These are phyloP conservation scores for Linnaemya vulpina DNA, from an alignment of 2,888 invertebrate species.

Conservation along the genomic window DNA sequence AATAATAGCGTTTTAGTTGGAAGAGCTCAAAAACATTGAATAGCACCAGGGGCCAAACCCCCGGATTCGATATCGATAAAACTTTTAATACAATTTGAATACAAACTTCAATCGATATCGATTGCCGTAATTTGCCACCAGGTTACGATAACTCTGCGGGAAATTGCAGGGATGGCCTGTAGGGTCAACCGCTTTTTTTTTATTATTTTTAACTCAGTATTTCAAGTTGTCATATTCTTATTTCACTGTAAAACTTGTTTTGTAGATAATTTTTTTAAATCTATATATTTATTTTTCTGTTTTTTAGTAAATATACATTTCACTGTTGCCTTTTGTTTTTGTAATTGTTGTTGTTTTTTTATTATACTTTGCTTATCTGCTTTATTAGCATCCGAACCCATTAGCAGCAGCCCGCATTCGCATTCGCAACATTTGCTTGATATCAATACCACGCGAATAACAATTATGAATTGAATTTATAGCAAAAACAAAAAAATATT, in stretches of 20 bases:
- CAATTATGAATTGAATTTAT: constrained; percentile 53
- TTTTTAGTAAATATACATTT: constrained; percentile 21
- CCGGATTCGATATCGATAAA: no score
- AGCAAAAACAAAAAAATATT: constrained; percentile 11
- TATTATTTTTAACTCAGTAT: no score
- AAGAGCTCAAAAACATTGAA: no score
- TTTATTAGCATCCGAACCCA: constrained; percentile 66
- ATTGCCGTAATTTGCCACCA: no score
- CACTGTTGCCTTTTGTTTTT: background rate
- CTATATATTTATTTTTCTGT: background rate
- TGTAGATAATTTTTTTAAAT: background rate
- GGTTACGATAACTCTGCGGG: no score
- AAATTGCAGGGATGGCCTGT: no score
- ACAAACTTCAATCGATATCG: no score
- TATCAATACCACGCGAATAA: constrained; percentile 58
- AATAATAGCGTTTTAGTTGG: no score
- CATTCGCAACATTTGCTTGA: constrained; percentile 40
- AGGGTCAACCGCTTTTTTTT: no score
- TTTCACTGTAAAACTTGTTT: background rate
- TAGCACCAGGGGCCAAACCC: no score
- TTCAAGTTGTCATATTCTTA: no score
- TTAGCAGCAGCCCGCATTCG: constrained; percentile 67
- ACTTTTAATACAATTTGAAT: no score
- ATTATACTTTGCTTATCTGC: constrained; percentile 55
- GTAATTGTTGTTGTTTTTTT: constrained; percentile 17